phyloP scores from a whole-genome alignment of 1,140 invertebrate genomes.

The Myzus persicae region DNA sequence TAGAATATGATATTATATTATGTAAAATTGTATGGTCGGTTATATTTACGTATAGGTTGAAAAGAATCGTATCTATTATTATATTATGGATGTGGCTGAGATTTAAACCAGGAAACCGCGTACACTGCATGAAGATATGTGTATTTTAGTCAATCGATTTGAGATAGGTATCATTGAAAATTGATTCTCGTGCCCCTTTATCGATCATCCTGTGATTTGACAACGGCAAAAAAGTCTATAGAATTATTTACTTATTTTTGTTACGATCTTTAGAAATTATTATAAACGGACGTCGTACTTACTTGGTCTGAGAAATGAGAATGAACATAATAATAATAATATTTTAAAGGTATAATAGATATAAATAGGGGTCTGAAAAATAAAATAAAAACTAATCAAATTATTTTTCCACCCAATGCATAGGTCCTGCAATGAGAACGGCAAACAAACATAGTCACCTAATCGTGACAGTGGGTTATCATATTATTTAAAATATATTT shows the following conservation, averaged over 20 bases:
- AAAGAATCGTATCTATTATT: background rate
- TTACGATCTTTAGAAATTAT: background rate
- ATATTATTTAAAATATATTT: background rate
- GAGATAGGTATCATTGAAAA: background rate
- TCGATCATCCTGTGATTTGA: background rate
- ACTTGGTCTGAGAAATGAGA: background rate
- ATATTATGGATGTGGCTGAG: background rate
- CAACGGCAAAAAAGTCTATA: background rate
- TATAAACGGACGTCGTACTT: background rate
- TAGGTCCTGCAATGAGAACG: background rate
- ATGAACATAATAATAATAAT: background rate
- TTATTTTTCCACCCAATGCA: background rate
- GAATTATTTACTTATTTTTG: background rate
- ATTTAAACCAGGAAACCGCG: background rate
- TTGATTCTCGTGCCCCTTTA: background rate
- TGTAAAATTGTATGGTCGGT: background rate
- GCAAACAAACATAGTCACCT: too few relatives aligned
- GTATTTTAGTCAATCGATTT: background rate
- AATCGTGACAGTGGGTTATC: background rate
- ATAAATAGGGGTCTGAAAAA: background rate
- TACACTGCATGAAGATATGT: background rate
- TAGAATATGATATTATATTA: background rate
- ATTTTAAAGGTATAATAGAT: background rate
- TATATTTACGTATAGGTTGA: background rate
- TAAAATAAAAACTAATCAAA: background rate